Conservation (phyloP, 37 sponge, comb jelly and placozoan genomes). For the Cladorhizidae sp. region DNA sequence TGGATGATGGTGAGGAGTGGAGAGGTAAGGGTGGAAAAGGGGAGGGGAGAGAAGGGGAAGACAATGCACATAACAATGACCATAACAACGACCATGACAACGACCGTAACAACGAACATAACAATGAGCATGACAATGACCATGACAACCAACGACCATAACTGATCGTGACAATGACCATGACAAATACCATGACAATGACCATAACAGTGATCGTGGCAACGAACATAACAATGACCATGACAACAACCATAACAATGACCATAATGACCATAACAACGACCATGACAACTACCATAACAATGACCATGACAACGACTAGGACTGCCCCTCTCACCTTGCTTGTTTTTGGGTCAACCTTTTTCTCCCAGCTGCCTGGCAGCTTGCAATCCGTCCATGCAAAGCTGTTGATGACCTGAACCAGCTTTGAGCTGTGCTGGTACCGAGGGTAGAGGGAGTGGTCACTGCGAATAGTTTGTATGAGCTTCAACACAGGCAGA, state of each 20-base stretch:
- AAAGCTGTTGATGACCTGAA: slow-evolving; percentile 67
- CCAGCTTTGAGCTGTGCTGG: slow-evolving; percentile 46
- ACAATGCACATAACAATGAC: no score
- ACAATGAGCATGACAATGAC: no score
- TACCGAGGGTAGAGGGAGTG: slow-evolving; percentile 43
- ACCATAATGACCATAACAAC: neutral
- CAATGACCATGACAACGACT: neutral
- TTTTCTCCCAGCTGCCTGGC: slow-evolving; percentile 70
- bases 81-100: neutral
- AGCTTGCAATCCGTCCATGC: slow-evolving; percentile 64
- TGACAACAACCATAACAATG: no score
- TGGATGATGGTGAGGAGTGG: neutral
- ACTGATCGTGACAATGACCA: no score
- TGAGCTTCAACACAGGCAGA: slow-evolving; percentile 31
- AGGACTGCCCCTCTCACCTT: neutral
- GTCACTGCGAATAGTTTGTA: slow-evolving; percentile 64
- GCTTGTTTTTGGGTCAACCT: slow-evolving; percentile 24
- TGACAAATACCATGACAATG: neutral
- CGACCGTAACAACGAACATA: no score
- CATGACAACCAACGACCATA: no score
- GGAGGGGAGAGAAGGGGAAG: neutral
- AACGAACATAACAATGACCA: no score
- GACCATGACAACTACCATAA: neutral
- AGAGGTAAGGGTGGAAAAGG: neutral
- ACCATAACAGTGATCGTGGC: no score